Base-by-base conservation (phyloP, 2,888 invertebrate genomes). In the Agrochola circellaris region DNA sequence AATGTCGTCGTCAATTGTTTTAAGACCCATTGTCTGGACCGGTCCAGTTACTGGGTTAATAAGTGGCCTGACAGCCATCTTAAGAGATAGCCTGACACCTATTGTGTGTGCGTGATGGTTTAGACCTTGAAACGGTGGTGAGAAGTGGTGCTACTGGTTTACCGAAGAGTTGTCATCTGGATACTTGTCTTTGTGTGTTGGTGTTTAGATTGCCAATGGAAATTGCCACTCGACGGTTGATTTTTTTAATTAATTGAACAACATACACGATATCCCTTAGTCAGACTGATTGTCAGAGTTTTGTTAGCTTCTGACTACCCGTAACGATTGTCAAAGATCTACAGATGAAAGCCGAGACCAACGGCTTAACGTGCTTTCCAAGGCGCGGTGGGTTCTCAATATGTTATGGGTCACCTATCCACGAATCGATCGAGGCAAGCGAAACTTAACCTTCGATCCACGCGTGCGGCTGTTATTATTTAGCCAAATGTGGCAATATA, bases 61-160 rank as follows among this genome's bases (percentile, higher is more conserved):
- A 60, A 74, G 80, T 62, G 30, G 58, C n/a, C 61, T 76, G 81
- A 85, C 82, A 87, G 85, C 83, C 83, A 11, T 0, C 11, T 11
- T 6, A 30, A 1, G n/a, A 75, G 75, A 75, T 45, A 76, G 38
- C 23, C 65, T 66, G 42, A 77, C 62, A 76, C 70, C 69, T 83
- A 79, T 74, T 56, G 66, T 61, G 1, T 34, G 30, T 73, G 72
- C 92, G 92, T 92, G 91, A 89, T 89, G 91, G 78, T 89, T 76
- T 70, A 42, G 82, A 81, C 91, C 92, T 91, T 91, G 91, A 78
- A 67, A 30, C n/a, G 9, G 62, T 75, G 51, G 75, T 42, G n/a
- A 81, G 26, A 54, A 51, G 76, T 81, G 45, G 82, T 38, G 3
- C 0, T 48, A 81, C 76, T 51, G 51, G 75, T 71, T 81, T n/a